A percentile compares a stretch with the other conserved stretches of the same genome.
These are phyloP conservation scores for Dascillus cervinus DNA, from an alignment of 2,888 invertebrate genomes.

Conservation along the genomic window DNA sequence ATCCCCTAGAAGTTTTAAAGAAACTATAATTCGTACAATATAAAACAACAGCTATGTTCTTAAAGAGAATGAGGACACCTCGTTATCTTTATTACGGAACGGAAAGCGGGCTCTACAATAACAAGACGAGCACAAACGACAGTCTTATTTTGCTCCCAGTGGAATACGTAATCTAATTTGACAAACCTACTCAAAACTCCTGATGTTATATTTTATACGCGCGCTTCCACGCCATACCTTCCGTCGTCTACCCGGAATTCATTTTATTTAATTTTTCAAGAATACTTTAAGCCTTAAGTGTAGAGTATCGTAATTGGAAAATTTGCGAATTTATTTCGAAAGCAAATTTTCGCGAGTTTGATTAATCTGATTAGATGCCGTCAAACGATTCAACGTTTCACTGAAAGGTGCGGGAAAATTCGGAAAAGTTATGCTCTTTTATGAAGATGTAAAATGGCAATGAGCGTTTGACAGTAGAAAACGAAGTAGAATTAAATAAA, in stretches of 20 bases:
- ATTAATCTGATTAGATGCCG: too few relatives aligned
- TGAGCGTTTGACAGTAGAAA: too few relatives aligned
- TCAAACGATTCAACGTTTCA: too few relatives aligned
- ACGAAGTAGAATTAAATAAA: too few relatives aligned
- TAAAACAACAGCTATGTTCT: slow-evolving; percentile 20
- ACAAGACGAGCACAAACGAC: slow-evolving; percentile 28
- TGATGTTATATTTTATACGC: slow-evolving; percentile 28
- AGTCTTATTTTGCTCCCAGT: slow-evolving; percentile 27
- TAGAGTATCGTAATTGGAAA: slow-evolving; percentile 21
- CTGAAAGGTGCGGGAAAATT: too few relatives aligned
- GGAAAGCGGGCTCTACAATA: slow-evolving; percentile 28
- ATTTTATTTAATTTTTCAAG: slow-evolving; percentile 18
- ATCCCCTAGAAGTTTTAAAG: slow-evolving; percentile 14
- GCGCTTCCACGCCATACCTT: too few relatives aligned
- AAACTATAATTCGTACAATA: slow-evolving; percentile 17
- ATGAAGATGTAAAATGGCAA: too few relatives aligned
- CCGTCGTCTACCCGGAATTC: slow-evolving; percentile 18
- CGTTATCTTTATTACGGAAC: slow-evolving; percentile 35
- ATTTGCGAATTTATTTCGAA: slow-evolving; percentile 19
- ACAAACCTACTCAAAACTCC: slow-evolving; percentile 30
- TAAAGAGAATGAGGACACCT: slow-evolving; percentile 29
- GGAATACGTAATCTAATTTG: slow-evolving; percentile 33
- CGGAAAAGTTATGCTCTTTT: too few relatives aligned
- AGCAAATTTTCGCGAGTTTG: too few relatives aligned
- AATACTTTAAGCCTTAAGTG: slow-evolving; percentile 18